These are phyloP conservation scores for Pogonus chalceus DNA, from an alignment of 1,140 invertebrate species.

Conservation along the genomic window DNA sequence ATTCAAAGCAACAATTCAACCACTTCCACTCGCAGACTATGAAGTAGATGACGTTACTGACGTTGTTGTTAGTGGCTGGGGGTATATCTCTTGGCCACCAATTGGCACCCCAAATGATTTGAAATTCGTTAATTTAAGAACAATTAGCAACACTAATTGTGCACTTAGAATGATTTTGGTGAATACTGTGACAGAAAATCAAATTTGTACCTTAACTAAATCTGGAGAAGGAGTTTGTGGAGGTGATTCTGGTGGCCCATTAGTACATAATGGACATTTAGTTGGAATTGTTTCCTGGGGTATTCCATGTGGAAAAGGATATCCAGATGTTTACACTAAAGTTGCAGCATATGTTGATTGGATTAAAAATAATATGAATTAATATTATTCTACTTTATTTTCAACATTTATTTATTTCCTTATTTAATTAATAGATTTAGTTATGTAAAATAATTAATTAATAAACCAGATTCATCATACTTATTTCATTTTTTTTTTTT, in stretches of 20 bases:
- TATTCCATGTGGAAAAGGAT: constrained; percentile 45
- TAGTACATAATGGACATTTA: constrained; percentile 24
- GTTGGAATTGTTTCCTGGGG: constrained; percentile 49
- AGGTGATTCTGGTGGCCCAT: constrained; percentile 36
- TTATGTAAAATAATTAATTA: no score
- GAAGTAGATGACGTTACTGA: constrained; percentile 32
- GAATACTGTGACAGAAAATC: constrained; percentile 19
- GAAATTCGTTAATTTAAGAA: constrained; percentile 11
- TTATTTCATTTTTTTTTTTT: no score
- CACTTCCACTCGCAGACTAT: constrained; percentile 31
- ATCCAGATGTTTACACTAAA: constrained; percentile 46
- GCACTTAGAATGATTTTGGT: background rate
- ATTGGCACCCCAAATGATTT: constrained; percentile 11
- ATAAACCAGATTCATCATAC: no score
- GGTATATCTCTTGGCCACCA: constrained; percentile 27
- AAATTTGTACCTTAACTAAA: constrained; percentile 38
- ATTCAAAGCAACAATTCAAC: constrained; percentile 32
- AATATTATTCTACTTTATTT: no score
- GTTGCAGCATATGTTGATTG: constrained; percentile 38
- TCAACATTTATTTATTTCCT: no score
- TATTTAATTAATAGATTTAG: no score
- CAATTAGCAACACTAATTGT: background rate
- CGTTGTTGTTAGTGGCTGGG: constrained; percentile 40
- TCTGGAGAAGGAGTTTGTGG: constrained; percentile 35
- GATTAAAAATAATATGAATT: constrained; percentile 32